Base-by-base conservation (phyloP, 2,888 invertebrate genomes). In the Flabesymbios commensalis region DNA sequence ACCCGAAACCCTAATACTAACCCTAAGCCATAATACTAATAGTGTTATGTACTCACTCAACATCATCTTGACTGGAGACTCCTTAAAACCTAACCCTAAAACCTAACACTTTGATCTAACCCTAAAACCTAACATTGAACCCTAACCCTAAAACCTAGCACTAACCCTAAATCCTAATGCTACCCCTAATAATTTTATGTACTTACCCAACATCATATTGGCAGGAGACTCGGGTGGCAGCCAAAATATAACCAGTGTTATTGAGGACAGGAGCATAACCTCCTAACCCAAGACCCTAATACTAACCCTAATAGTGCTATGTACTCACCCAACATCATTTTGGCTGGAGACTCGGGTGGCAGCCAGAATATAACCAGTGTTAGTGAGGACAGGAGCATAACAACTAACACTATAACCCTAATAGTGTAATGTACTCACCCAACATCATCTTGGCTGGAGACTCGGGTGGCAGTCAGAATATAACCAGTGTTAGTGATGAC, bases 141-240 rank as follows among this genome's bases (percentile, higher is more conserved):
- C 83, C 73, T 26, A 83, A 73, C 31, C 82, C 79, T 70, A n/a
- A n/a, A n/a, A n/a, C n/a, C n/a, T n/a, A n/a, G n/a, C n/a, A n/a
- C n/a, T n/a, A n/a, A n/a, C n/a, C n/a, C n/a, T n/a, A n/a, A n/a
- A n/a, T n/a, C n/a, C n/a, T n/a, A n/a, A n/a, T n/a, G n/a, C n/a
- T n/a, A n/a, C n/a, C n/a, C n/a, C n/a, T n/a, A n/a, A n/a, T n/a
- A n/a, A n/a, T n/a, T n/a, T n/a, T n/a, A n/a, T n/a, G 43, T 43
- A 43, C 79, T 70, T 71, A 82, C 83, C 82, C 51, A 83, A 72
- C 56, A 78, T 72, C 74, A 83, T 79, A 70, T 83, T 83, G 10
- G 83, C 81, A 7, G 83, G 80, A 24, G 82, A 80, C 67, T 83
- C 83, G 3, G 83, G 83, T 24, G 83, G 83, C 42, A 83, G 78